Evolutionary conservation across 2,888 invertebrate species (phyloP), one percentile per base, ranked within the genome.

Genomic region (Idaea aversata): DNA sequence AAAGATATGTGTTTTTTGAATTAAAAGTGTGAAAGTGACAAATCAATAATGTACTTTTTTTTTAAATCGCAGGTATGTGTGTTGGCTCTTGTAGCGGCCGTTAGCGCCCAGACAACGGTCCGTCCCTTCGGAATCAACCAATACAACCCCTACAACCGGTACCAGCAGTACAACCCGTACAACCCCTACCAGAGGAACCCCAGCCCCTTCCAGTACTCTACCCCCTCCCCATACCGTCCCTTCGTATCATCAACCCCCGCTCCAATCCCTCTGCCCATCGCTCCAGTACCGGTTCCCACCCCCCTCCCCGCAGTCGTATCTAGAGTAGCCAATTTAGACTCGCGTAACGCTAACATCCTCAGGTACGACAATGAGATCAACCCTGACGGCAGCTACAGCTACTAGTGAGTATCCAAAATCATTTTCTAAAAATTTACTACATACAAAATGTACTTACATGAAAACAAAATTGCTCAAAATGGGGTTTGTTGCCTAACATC

Each of bases 351-450:
- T 15, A 66, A 77, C 61, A 91, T 82, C 64, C 67, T 94, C 62
- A 89, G 80, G 70, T 87, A 78, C 73, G 88, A 84, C 57, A 91
- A 90, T 68, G 93, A 93, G 5, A 77, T 90, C 67, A 87, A 87
- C 75, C 91, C 92, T 63, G 94, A 94, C 71, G 94, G 94, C 72
- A 88, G 87, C 75, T 94, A 91, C 87, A 83, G 76, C 78, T 94
- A 93, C 84, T 88, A 80, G 94, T 94, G 80, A 91, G 90, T 88
- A 69, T 63, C 57, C 15, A 63, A 61, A n/a, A 65, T 38, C 16
- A 5, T 16, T 59, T 34, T 1, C 59, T 25, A 2, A 63, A 10
- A 57, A 36, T 57, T 57, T 16, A 15, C 10, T 10, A 16, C 10
- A 59, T 25, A 5, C 16, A 59, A 38, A 16, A 35, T 59, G 13